phyloP scores from a whole-genome alignment of 92 coral and sea anemone genomes.

The Desmophyllum pertusum region DNA sequence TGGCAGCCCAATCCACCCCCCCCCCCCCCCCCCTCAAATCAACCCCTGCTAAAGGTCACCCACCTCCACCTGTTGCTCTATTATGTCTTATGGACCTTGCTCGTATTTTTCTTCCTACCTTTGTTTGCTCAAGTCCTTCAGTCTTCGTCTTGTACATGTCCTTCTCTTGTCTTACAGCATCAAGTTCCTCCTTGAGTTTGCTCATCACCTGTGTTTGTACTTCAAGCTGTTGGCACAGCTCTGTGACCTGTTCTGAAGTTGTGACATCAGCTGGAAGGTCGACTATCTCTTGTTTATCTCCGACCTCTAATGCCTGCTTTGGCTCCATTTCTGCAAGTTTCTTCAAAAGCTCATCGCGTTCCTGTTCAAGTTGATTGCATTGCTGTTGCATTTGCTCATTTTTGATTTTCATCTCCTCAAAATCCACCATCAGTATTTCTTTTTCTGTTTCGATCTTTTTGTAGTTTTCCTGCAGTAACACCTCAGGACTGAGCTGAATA shows the following conservation, averaged over 20 bases:
- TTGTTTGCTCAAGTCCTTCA: slow-evolving; percentile 22
- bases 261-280: slow-evolving; percentile 1
- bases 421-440: slow-evolving; percentile 60
- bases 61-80: too few relatives aligned
- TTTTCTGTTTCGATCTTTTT: slow-evolving; percentile 49
- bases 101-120: slow-evolving; percentile 7
- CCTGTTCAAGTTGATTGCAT: slow-evolving; percentile 29
- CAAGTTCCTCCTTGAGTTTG: slow-evolving; percentile 29
- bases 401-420: slow-evolving; percentile 55
- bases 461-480: slow-evolving; percentile 17
- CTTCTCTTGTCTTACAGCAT: slow-evolving; percentile 35
- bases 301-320: not conserved
- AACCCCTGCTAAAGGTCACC: too few relatives aligned
- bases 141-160: slow-evolving; percentile 27
- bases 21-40: too few relatives aligned
- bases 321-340: slow-evolving; percentile 23
- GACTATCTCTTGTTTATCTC: not conserved
- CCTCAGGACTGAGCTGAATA: slow-evolving; percentile 19
- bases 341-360: slow-evolving; percentile 9
- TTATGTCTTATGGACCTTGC: not conserved
- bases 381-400: slow-evolving; percentile 48
- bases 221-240: slow-evolving; percentile 12
- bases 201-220: slow-evolving; percentile 28
- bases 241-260: not conserved
- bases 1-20: too few relatives aligned